phyloP scores from a whole-genome alignment of 2,113 vertebrate genomes.

The Pachycephala philippinensis region DNA sequence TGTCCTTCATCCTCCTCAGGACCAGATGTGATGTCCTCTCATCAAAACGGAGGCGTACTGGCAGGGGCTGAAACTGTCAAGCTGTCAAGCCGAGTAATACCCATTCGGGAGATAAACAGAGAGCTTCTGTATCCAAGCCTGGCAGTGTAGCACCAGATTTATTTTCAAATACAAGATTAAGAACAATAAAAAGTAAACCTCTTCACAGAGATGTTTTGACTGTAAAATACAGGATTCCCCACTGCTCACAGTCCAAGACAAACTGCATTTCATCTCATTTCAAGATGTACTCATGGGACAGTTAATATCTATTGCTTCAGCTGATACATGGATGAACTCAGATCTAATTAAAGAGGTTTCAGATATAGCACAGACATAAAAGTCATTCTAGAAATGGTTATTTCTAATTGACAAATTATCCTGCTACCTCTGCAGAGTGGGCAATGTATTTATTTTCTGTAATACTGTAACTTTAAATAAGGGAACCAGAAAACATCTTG shows the following conservation, averaged over 20 bases:
- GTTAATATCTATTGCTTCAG: conserved; percentile 47
- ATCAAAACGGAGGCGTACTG: neutral
- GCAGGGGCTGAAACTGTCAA: neutral
- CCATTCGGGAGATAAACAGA: neutral
- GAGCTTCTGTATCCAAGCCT: neutral
- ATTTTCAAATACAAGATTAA: conserved; percentile 21
- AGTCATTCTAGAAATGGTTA: conserved; percentile 46
- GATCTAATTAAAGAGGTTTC: conserved; percentile 61
- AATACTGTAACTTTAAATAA: conserved; percentile 52
- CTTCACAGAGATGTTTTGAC: neutral
- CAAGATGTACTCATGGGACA: neutral
- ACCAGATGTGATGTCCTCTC: neutral
- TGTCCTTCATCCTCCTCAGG: neutral
- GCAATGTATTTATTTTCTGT: conserved; percentile 54
- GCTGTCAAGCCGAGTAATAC: neutral
- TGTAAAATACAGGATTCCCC: neutral
- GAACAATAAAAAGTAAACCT: neutral
- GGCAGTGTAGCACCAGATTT: neutral
- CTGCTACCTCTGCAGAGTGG: conserved; percentile 34
- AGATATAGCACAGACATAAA: conserved; percentile 60
- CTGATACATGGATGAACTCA: conserved; percentile 30
- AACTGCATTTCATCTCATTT: neutral
- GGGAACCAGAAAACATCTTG: conserved; percentile 9
- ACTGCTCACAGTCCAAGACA: neutral
- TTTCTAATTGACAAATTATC: conserved; percentile 66